phyloP scores from a whole-genome alignment of 1,140 invertebrate species.

The Leucophenga varia region DNA sequence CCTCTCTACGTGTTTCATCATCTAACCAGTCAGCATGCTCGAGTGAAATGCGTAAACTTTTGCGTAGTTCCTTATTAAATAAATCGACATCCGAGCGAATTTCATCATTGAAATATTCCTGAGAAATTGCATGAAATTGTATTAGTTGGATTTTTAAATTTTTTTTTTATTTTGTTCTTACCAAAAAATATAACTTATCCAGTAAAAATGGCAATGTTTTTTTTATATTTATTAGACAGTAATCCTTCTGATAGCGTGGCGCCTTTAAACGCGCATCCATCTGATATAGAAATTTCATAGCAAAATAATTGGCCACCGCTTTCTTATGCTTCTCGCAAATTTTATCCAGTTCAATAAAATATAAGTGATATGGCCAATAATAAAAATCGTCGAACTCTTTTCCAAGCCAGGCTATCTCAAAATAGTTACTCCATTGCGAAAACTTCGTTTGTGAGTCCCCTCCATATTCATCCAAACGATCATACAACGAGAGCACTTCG shows the following conservation, averaged over 20 bases:
- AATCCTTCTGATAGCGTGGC: constrained; percentile 3
- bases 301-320: too few species aligned
- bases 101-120: too few species aligned
- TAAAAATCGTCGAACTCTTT: not conserved
- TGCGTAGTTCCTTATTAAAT: constrained; percentile 56
- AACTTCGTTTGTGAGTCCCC: too few species aligned
- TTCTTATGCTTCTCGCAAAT: too few species aligned
- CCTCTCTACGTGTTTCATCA: constrained; percentile 60
- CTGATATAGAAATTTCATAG: too few species aligned
- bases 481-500: not conserved
- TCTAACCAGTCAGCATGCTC: constrained; percentile 71
- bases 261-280: constrained; percentile 10
- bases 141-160: too few species aligned
- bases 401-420: too few species aligned
- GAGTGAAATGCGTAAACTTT: constrained; percentile 62
- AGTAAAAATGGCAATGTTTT: constrained; percentile 6
- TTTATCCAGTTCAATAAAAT: constrained; percentile 7
- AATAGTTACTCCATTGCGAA: too few species aligned
- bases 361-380: constrained; percentile 6
- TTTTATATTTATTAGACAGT: too few species aligned
- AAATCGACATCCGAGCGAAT: too few species aligned
- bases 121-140: constrained; percentile 8
- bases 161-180: too few species aligned
- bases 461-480: constrained; percentile 9
- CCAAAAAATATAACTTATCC: too few species aligned